Percentiles rank a stretch among this genome's conserved stretches.
Evolutionary conservation across 1,140 invertebrate species (phyloP).

Genomic region (Calycopis cecrops): DNA sequence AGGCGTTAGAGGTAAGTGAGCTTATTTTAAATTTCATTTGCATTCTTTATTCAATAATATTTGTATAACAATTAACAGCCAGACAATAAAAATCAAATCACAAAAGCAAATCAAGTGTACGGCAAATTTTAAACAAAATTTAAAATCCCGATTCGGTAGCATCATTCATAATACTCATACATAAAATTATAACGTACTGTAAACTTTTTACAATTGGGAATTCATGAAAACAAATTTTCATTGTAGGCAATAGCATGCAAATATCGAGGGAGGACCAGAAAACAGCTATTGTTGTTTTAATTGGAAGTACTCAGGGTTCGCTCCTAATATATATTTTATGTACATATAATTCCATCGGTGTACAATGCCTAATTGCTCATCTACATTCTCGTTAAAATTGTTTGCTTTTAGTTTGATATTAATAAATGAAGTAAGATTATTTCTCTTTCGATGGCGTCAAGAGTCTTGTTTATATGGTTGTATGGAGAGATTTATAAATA

Average conservation of each 20-base stretch:
- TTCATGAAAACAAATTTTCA: constrained; percentile 52
- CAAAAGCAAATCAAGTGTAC: no score
- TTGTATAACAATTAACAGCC: no score
- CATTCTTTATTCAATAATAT: no score
- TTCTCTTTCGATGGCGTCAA: no score
- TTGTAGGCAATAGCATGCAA: constrained; percentile 61
- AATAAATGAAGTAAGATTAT: neutral
- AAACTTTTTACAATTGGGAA: constrained; percentile 33
- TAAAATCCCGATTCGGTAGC: no score
- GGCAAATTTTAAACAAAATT: no score
- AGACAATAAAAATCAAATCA: no score
- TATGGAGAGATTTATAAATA: no score
- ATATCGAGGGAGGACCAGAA: constrained; percentile 47
- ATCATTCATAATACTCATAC: constrained; percentile 31
- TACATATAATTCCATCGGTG: constrained; percentile 8
- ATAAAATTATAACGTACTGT: constrained; percentile 40
- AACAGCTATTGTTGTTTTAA: constrained; percentile 63
- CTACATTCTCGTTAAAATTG: constrained; percentile 9
- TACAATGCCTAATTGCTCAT: constrained; percentile 9
- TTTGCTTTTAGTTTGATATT: neutral
- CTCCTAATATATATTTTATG: constrained; percentile 27
- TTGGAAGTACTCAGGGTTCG: constrained; percentile 44
- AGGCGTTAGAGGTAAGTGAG: no score
- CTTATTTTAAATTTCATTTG: no score
- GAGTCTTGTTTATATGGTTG: no score